These are phyloP conservation scores for Hippocampus kuda DNA, from an alignment of 2,797 vertebrate species.

Conservation along the genomic window DNA sequence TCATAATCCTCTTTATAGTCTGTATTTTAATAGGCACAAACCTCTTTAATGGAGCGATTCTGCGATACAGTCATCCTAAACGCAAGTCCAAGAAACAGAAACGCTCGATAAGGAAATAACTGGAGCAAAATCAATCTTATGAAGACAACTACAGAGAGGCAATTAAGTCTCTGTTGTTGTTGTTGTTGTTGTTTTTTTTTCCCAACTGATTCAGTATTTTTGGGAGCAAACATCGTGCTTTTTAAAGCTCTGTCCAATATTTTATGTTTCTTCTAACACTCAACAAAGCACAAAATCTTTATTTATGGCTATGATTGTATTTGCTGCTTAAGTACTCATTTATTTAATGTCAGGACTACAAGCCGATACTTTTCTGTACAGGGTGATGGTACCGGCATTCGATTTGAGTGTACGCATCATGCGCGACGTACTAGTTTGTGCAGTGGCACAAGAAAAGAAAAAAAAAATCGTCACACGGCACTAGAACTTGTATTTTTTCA, in stretches of 20 bases:
- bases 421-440: too few relatives aligned
- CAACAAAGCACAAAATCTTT: not conserved
- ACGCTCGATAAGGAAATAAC: conserved; percentile 29
- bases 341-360: not conserved
- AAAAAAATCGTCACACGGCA: not conserved
- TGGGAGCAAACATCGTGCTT: not conserved
- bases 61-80: conserved; percentile 17
- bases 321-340: not conserved
- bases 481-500: not conserved
- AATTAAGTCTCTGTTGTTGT: not conserved
- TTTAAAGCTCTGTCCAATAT: not conserved
- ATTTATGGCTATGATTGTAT: not conserved
- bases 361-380: not conserved
- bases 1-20: conserved; percentile 42
- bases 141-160: conserved; percentile 13
- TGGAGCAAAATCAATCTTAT: conserved; percentile 21
- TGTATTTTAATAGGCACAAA: conserved; percentile 56
- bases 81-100: conserved; percentile 31
- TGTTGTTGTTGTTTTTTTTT: not conserved
- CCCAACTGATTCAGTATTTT: not conserved
- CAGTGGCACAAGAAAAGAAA: not conserved
- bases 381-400: not conserved
- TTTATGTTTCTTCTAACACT: not conserved
- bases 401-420: not conserved
- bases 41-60: conserved; percentile 21